Conservation (phyloP, 2,797 vertebrate species). For the Peromyscus attwateri region DNA sequence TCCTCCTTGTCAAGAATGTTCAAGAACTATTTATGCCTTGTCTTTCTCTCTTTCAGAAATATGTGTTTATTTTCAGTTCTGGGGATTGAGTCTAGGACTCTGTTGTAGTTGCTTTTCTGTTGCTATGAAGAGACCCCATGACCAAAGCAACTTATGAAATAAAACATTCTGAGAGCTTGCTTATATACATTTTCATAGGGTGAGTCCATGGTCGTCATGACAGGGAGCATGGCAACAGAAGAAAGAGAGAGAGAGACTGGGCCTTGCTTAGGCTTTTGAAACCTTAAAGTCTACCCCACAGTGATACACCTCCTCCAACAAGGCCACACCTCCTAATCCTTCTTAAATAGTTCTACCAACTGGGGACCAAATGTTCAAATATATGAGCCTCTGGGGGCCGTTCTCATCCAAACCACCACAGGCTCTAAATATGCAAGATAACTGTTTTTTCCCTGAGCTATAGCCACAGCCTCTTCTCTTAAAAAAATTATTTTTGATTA, state of each 20-base stretch:
- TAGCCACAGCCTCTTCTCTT: background rate
- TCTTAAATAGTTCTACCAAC: background rate
- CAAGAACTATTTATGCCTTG: background rate
- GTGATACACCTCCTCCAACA: background rate
- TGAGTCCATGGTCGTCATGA: too few species aligned
- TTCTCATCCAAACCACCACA: background rate
- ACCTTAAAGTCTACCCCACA: background rate
- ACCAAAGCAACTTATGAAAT: background rate
- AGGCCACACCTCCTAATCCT: background rate
- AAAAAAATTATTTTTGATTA: background rate
- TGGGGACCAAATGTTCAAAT: background rate
- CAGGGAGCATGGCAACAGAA: background rate
- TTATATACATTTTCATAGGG: background rate
- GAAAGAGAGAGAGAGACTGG: background rate
- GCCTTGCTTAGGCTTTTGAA: background rate
- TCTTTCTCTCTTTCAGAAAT: background rate
- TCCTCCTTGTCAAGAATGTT: background rate
- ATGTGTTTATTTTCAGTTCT: background rate
- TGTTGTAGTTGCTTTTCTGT: background rate
- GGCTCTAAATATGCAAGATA: background rate
- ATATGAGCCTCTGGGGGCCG: background rate
- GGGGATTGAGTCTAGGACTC: background rate
- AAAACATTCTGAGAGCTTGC: background rate
- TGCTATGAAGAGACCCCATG: background rate
- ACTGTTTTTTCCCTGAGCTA: background rate